Evolutionary conservation across 1,140 invertebrate genomes (phyloP).

Genomic region (Elymnias hypermnestra): DNA sequence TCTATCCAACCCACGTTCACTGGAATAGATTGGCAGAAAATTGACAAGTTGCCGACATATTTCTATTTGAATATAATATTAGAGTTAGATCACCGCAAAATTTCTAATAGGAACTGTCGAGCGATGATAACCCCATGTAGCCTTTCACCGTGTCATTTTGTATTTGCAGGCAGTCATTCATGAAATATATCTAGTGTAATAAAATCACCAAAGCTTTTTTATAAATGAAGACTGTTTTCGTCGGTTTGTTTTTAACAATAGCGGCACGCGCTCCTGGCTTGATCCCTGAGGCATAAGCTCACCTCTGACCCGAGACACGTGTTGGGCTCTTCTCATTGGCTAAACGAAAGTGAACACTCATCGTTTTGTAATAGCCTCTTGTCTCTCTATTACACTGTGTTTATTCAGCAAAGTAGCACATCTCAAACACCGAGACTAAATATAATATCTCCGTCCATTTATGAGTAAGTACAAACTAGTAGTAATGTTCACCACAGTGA

Average conservation of each 20-base stretch:
- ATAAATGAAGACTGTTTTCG: too few species aligned
- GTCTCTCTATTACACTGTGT: conserved; percentile 24
- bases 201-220: background rate
- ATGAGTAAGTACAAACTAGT: background rate
- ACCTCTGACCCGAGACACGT: conserved; percentile 59
- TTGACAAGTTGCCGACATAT: conserved; percentile 18
- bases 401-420: conserved; percentile 19
- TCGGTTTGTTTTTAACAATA: conserved; percentile 51
- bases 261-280: conserved; percentile 39
- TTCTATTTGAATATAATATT: conserved; percentile 4
- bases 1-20: conserved; percentile 19
- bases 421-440: conserved; percentile 2
- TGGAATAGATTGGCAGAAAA: conserved; percentile 15
- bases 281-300: conserved; percentile 41
- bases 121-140: conserved; percentile 3
- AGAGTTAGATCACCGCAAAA: conserved; percentile 1
- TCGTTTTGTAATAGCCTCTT: conserved; percentile 55
- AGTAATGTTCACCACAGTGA: background rate
- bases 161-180: background rate
- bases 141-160: conserved; percentile 1
- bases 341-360: conserved; percentile 43
- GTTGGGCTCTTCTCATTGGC: conserved; percentile 53
- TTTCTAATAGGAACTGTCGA: conserved; percentile 1
- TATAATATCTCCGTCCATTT: conserved; percentile 13
- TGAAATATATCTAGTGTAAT: conserved; percentile 1